Base-by-base conservation (phyloP, 2,113 vertebrate genomes). In the Anseranas semipalmata region DNA sequence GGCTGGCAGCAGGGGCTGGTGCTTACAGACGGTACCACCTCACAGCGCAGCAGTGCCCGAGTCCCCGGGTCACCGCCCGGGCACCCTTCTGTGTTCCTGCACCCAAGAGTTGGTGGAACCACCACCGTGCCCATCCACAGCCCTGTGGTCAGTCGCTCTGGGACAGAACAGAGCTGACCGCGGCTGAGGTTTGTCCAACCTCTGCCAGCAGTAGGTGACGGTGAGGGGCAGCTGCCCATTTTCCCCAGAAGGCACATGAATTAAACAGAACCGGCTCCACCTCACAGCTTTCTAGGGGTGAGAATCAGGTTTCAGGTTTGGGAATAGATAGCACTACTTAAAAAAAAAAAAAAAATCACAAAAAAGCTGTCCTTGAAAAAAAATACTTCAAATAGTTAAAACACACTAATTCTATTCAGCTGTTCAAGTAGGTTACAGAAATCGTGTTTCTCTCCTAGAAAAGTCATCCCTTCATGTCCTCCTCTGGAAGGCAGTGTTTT, bases 61-160 rank as follows among this genome's bases (percentile, higher is more conserved):
- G 24, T 27, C 24, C 14, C 2, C 28, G 2, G 12, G 28, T 15
- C 39, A 73, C 53, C 33, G 7, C 46, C 39, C 10, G 3, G 0
- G 7, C 19, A 39, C 55, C 9, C 3, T 30, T 8, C 2, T 0
- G 5, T 9, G 3, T 15, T 21, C 7, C 28, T 56, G 28, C 25
- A 17, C 35, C 28, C 10, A 9, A 25, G 53, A 70, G 53, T 13
- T 4, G 30, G 8, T 14, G 12, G 22, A 67, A 62, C 4, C 32
- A 65, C 5, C 13, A 6, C 60, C 1, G 0, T 18, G 41, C 2
- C 3, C 2, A 0, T 25, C 45, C 10, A 20, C 24, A 45, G 45
- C 15, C 37, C 12, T 0, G 2, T 1, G 14, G 10, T 0, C 25
- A 1, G 10, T 7, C 4, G 0, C 7, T 9, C 4, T 8, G 22